phyloP scores from a whole-genome alignment of 2,888 invertebrate species.

The Hetaerina titia region DNA sequence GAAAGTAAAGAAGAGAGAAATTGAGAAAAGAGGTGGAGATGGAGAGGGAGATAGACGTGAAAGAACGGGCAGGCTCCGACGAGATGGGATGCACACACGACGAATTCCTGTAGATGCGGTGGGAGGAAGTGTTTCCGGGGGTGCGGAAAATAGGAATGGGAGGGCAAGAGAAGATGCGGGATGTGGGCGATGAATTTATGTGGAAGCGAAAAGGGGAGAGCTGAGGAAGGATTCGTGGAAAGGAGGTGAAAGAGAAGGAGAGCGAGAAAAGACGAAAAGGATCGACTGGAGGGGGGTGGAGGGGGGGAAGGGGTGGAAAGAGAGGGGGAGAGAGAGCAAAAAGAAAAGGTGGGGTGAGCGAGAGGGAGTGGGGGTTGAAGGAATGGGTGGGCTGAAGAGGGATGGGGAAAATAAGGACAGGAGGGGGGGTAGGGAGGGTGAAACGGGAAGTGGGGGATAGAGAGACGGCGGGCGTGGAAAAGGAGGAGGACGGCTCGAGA shows the following conservation, averaged over 20 bases:
- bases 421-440: no score
- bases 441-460: no score
- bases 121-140: background rate
- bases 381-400: background rate
- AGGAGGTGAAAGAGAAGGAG: background rate
- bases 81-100: background rate
- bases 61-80: background rate
- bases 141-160: background rate
- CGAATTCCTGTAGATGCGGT: background rate
- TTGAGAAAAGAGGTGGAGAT: background rate
- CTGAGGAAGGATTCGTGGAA: background rate
- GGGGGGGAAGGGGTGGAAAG: background rate
- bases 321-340: background rate
- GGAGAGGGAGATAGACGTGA: background rate
- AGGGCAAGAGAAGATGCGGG: background rate
- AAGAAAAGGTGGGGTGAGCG: background rate
- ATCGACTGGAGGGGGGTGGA: background rate
- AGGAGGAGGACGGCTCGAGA: background rate
- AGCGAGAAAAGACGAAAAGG: background rate
- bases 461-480: no score
- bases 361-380: background rate
- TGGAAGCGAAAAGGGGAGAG: background rate
- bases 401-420: background rate
- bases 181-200: background rate
- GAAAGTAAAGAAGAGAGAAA: background rate